Percentiles rank a stretch among this genome's conserved stretches.
Evolutionary conservation across 1,140 invertebrate species (phyloP).

Genomic region (Aradophagus sp.): DNA sequence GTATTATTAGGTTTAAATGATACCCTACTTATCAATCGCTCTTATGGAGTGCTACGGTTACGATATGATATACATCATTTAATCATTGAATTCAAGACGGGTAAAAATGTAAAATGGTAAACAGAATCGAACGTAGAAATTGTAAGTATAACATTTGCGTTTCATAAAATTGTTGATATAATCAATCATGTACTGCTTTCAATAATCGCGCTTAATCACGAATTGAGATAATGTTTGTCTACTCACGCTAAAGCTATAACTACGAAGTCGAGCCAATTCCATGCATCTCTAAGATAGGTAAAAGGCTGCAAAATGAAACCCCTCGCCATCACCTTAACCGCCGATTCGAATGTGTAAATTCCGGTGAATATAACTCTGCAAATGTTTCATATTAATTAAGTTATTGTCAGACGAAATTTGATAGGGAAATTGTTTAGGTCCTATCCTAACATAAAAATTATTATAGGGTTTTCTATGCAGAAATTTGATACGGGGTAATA

Average conservation of each 20-base stretch:
- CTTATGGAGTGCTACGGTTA: constrained; percentile 37
- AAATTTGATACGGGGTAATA: no score
- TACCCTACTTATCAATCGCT: constrained; percentile 44
- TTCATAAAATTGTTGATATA: not conserved
- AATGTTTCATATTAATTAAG: constrained; percentile 59
- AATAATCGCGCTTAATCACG: constrained; percentile 37
- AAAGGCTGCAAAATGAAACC: constrained; percentile 99
- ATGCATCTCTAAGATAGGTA: constrained; percentile 99
- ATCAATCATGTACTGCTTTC: constrained; percentile 2
- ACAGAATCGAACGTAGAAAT: not conserved
- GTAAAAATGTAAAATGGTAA: no score
- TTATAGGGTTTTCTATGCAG: no score
- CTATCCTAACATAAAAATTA: no score
- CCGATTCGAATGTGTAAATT: constrained; percentile 99
- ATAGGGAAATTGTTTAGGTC: no score
- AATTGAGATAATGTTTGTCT: constrained; percentile 62
- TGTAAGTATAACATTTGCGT: not conserved
- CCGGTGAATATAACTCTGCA: constrained; percentile 99
- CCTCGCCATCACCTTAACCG: constrained; percentile 98
- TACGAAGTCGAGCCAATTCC: constrained; percentile 99
- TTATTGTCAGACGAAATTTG: not conserved
- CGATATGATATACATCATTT: not conserved
- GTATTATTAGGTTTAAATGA: no score
- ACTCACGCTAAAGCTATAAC: constrained; percentile 99
- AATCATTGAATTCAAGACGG: not conserved